These are phyloP conservation scores for Congeria kusceri DNA, from an alignment of 2,888 invertebrate genomes.

Conservation along the genomic window DNA sequence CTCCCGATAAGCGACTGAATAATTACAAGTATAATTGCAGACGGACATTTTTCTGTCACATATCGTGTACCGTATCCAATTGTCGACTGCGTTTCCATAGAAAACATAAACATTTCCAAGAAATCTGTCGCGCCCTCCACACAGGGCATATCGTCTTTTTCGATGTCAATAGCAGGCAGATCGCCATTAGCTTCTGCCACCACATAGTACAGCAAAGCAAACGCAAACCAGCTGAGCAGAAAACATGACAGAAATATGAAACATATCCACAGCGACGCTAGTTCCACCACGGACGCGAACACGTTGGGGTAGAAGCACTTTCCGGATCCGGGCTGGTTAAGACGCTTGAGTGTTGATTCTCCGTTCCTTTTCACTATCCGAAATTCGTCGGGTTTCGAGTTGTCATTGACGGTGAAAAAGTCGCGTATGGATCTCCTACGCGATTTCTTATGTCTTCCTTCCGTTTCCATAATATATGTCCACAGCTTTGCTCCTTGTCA, in stretches of 20 bases:
- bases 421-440: constrained; percentile 39
- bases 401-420: constrained; percentile 45
- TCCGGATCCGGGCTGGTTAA: constrained; percentile 59
- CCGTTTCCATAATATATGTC: background rate
- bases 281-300: constrained; percentile 96
- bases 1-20: constrained; percentile 96
- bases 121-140: constrained; percentile 92
- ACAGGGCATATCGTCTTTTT: constrained; percentile 77
- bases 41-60: constrained; percentile 95
- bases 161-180: constrained; percentile 60
- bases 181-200: constrained; percentile 83
- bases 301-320: constrained; percentile 88
- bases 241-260: constrained; percentile 96
- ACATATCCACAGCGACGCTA: constrained; percentile 94
- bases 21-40: constrained; percentile 95
- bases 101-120: constrained; percentile 96
- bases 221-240: constrained; percentile 94
- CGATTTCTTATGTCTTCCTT: background rate
- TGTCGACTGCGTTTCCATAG: constrained; percentile 98
- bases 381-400: constrained; percentile 27
- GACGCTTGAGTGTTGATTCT: constrained; percentile 56
- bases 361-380: constrained; percentile 66
- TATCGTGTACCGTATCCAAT: constrained; percentile 95
- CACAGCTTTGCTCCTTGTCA: too few relatives aligned
- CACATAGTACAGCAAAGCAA: constrained; percentile 87